These are phyloP conservation scores for Lydus trimaculatus DNA, from an alignment of 2,888 invertebrate species.

Conservation along the genomic window DNA sequence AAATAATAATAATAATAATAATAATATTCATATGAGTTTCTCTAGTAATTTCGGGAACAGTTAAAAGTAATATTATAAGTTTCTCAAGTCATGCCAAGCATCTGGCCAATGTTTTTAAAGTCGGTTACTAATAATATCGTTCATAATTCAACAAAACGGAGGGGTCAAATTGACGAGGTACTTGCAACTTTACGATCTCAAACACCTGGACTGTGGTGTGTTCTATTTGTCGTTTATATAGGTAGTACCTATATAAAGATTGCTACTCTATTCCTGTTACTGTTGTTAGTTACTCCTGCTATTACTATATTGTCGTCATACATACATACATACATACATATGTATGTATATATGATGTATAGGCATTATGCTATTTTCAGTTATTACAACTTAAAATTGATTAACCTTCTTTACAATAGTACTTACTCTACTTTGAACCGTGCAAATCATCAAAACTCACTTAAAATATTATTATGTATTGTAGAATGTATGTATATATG, in stretches of 20 bases:
- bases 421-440: conserved; percentile 20
- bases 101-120: conserved; percentile 27
- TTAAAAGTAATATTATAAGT: background rate
- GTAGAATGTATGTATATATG: background rate
- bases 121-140: conserved; percentile 32
- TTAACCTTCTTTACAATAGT: conserved; percentile 20
- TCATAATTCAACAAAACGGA: conserved; percentile 9
- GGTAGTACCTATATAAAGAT: background rate
- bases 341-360: too few relatives aligned
- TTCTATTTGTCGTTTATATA: conserved; percentile 15
- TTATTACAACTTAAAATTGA: conserved; percentile 11
- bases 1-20: background rate
- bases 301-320: background rate
- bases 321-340: background rate
- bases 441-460: conserved; percentile 24
- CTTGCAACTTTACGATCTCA: conserved; percentile 27
- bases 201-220: conserved; percentile 27
- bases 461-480: conserved; percentile 18
- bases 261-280: background rate
- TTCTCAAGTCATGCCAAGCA: conserved; percentile 12
- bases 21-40: background rate
- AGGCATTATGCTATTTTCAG: conserved; percentile 11
- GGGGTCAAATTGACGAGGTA: conserved; percentile 21
- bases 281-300: background rate
- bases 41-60: conserved; percentile 7